Evolutionary conservation across 64 coral and sea anemone species (phyloP), one percentile per base, ranked within the genome.

Genomic region (Stichodactyla mertensii): DNA sequence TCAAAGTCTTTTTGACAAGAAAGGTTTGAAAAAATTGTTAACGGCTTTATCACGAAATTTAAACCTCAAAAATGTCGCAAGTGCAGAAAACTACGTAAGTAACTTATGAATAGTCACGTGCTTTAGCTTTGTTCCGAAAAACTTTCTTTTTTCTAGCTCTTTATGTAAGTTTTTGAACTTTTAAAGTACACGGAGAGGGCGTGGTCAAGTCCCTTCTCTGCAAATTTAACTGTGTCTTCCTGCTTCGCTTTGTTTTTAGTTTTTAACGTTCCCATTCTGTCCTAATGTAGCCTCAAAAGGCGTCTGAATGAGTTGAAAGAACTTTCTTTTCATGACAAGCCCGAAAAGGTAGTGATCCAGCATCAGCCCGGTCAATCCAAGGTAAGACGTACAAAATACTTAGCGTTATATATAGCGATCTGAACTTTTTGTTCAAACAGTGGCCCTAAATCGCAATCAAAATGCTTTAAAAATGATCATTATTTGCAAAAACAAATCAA

Each of bases 81-180:
- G 24, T 74, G 11, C 69, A 74, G 23, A 74, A 74, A 31, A 27
- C n/a, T 74, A 74, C 69, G 69, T 74, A 74, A 74, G 69, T 74
- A 58, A 74, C 23, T 31, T 74, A 4, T 36, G 10, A 31, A 74
- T 11, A 31, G 26, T 74, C 69, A 74, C 69, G 69, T 74, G 69
- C 4, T 26, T 27, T 20, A 22, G 64, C 20, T 69, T 69, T 69
- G n/a, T 4, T 31, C 8, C 9, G 4, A 31, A 74, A 74, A 74
- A 74, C 4, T 10, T 31, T 74, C 19, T 69, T 20, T 26, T 0
- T 0, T 69, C 7, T 22, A 74, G 24, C 4, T 31, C 19, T 66
- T 31, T 14, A 7, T 28, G 10, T 1, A 36, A 31, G 26, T 27
- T 74, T 74, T 5, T 2, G 22, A 20, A 7, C 7, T 74, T 74